Base-by-base conservation (phyloP, 2,113 vertebrate species). In the Pseudolaguvia tuberculata region DNA sequence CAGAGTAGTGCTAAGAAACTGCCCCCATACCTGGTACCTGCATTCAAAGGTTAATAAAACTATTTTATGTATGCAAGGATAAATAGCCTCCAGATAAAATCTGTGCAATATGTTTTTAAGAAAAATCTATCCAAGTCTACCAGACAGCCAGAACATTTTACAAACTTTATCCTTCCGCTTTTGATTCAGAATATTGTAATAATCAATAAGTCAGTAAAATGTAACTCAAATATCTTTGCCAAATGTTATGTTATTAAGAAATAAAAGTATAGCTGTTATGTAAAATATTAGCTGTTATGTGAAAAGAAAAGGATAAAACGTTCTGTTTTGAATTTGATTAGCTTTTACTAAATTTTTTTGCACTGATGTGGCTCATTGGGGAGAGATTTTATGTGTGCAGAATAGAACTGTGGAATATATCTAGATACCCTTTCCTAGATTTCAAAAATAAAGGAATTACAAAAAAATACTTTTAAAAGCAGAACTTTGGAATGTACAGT, bases 1-100 rank as follows among this genome's bases (percentile, higher is more conserved):
- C 47, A 50, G 12, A 71, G 69, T 61, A 10, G 35, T 42, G 70
- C 27, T 52, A 45, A 71, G 55, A 78, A 70, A 74, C 47, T 56
- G 29, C 48, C 14, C 3, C 21, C 18, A n/a, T 77, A 59, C 75
- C 70, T 47, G 8, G 17, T 42, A 45, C 23, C 70, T 14, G 59
- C 35, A 47, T 17, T 70, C 27, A 70, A 35, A 65, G 62, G 62
- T 65, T 67, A 67, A 67, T 67, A 18, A 67, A 18, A 13, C 18
- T 50, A 29, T 29, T 69, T 50, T 25, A 29, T 42, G 50, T 50
- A n/a, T 52, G 15, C 25, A 52, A 20, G 14, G 18, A 42, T 15
- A 70, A 70, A 23, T 57, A 27, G 50, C 11, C 39, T 18, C 35
- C 29, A 47, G 21, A 56, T 47, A 29, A 18, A 15, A 25, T 45